Base-by-base conservation (phyloP, 2,888 invertebrate species). In the Trissolcus japonicus region DNA sequence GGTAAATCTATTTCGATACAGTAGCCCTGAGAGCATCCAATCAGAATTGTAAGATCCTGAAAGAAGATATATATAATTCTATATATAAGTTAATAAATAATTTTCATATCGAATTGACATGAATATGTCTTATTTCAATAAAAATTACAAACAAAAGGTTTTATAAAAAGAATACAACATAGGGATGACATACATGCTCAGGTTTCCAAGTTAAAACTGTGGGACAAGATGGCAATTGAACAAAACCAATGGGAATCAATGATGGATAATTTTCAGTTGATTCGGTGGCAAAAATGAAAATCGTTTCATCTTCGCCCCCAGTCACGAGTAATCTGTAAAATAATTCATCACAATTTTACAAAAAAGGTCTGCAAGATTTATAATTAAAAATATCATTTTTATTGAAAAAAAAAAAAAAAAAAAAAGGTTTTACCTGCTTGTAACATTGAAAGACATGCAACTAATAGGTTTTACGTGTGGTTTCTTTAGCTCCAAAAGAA, bases 121-220 rank as follows among this genome's bases (percentile, higher is more conserved):
- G n/a, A n/a, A n/a, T n/a, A n/a, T n/a, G n/a, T n/a, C n/a, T n/a
- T n/a, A n/a, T n/a, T n/a, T n/a, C n/a, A n/a, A n/a, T 19, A 3
- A 19, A 51, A 6, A 6, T 6, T 51, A 19, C 13, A 25, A 29
- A 54, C n/a, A 25, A 53, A 25, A 13, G 4, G 81, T 79, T 50
- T 76, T 77, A 65, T 65, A 17, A 19, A 53, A 21, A 53, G 9
- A 54, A 29, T 56, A 56, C 14, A 17, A 41, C 41, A 6, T 56
- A 19, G 2, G 1, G 19, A 19, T 19, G 19, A 19, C 11, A 83
- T 86, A 93, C 92, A 81, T 89, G 85, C 11, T 86, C 80, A 1
- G 92, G 92, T 83, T 93, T 92, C 95, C 95, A 95, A 11, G 92
- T 91, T 83, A 95, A 90, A 82, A 90, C 93, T 1, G 91, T 92